Base-by-base conservation (phyloP, 2,888 invertebrate genomes). In the Eilema sororculum region DNA sequence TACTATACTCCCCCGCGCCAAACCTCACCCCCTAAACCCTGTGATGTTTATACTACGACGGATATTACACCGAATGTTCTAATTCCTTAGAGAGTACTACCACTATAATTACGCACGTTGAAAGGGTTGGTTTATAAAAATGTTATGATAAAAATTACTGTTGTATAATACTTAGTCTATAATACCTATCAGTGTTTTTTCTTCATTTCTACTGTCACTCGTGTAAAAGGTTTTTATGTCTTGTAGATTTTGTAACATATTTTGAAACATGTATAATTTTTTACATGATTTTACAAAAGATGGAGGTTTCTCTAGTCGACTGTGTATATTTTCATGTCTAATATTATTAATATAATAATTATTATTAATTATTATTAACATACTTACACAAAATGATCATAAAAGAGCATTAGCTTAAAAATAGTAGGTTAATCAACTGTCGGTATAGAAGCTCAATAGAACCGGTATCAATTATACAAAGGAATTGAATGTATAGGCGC, bases 51-150 rank as follows among this genome's bases (percentile, higher is more conserved):
- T 84, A 76, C 85, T 84, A 87, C 73, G 79, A 75, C 82, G 78
- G 87, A 88, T 87, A 93, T 93, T 92, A 92, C 83, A 91, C 91
- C 92, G 93, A 91, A 88, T 93, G 92, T 90, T 89, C 84, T 78
- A 79, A 83, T 78, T 88, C 87, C 87, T 87, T 73, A 62, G 87
- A 90, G 89, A 86, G 75, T 84, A 80, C 73, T 69, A 74, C 64
- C 67, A 78, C 77, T 80, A 80, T 86, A 80, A 84, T 86, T 84
- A 82, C 67, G 78, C 65, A 28, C 71, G 70, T 74, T 78, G 78
- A 84, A 87, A 86, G 88, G 87, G 87, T 85, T 82, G 68, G 79
- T 75, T 73, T 69, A 68, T 67, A 68, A 78, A 71, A 76, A 76
- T 76, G 69, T 78, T 73, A 71, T 69, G 28, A 64, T 62, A 73